phyloP scores from a whole-genome alignment of 1,140 invertebrate species.

The Caenorhabditis latens region DNA sequence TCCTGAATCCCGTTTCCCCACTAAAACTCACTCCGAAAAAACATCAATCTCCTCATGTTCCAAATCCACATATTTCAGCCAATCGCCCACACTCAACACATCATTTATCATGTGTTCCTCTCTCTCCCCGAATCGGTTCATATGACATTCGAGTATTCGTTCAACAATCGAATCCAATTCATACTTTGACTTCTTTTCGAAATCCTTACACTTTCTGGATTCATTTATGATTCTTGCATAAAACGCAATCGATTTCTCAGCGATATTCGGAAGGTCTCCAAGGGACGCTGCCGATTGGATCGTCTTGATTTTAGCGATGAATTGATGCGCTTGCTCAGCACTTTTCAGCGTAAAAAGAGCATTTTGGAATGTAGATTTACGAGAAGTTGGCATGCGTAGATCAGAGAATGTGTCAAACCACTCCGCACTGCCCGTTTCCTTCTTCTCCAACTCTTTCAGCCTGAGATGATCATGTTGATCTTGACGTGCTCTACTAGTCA shows the following conservation, averaged over 20 bases:
- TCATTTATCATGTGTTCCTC: background rate
- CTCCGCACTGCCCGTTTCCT: background rate
- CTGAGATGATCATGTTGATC: conserved; percentile 31
- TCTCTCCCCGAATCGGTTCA: background rate
- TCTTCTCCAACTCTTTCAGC: background rate
- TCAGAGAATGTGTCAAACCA: conserved; percentile 44
- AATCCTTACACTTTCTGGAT: too few species aligned
- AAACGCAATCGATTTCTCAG: conserved; percentile 9
- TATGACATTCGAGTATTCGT: conserved; percentile 26
- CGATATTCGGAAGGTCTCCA: conserved; percentile 17
- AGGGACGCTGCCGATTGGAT: background rate
- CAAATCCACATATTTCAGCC: conserved; percentile 43
- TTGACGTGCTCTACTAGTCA: conserved; percentile 36
- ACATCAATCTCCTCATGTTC: conserved; percentile 32
- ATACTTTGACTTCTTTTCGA: background rate
- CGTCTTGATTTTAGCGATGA: conserved; percentile 12
- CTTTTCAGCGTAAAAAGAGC: background rate
- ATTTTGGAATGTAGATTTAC: conserved; percentile 11
- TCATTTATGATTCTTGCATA: conserved; percentile 17
- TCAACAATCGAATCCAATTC: conserved; percentile 35
- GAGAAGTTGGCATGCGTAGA: conserved; percentile 5
- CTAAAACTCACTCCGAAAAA: conserved; percentile 14
- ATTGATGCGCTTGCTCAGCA: conserved; percentile 4
- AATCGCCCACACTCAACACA: conserved; percentile 6
- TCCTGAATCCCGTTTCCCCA: background rate